Evolutionary conservation across 2,888 invertebrate species (phyloP).

Genomic region (Diplazon laetatorius): DNA sequence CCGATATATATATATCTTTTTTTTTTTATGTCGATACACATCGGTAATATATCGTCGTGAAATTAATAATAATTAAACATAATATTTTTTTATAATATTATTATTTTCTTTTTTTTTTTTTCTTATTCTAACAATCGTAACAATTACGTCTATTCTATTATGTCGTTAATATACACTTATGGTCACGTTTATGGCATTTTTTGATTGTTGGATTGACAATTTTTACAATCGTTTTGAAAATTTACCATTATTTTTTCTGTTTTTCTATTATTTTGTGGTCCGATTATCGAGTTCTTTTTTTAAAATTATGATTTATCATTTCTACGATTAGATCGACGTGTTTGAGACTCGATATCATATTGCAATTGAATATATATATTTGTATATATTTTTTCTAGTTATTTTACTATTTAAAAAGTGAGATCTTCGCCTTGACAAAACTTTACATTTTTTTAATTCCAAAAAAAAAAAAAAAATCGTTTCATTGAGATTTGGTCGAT

Average conservation of each 20-base stretch:
- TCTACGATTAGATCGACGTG: slow-evolving; percentile 26
- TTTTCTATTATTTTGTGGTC: slow-evolving; percentile 34
- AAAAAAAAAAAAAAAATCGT: not conserved
- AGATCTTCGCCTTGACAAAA: slow-evolving; percentile 29
- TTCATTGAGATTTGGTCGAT: no score
- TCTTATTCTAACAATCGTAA: not conserved
- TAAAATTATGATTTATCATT: no score
- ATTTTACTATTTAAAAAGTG: slow-evolving; percentile 25
- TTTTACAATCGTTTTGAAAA: slow-evolving; percentile 58
- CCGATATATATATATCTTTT: no score
- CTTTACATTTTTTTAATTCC: no score
- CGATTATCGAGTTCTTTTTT: slow-evolving; percentile 19
- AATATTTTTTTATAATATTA: no score
- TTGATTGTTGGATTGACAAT: slow-evolving; percentile 38
- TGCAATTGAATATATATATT: slow-evolving; percentile 5
- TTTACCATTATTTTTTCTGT: no score
- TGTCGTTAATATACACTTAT: slow-evolving; percentile 34
- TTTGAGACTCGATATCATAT: slow-evolving; percentile 18
- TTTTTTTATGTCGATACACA: no score
- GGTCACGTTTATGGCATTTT: slow-evolving; percentile 50
- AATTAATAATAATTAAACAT: no score
- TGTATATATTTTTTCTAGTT: not conserved
- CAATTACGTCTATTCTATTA: not conserved
- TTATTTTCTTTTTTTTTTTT: not conserved
- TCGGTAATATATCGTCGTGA: no score